Base-by-base conservation (phyloP, 2,888 invertebrate genomes). In the Meteorus cinctellus region DNA sequence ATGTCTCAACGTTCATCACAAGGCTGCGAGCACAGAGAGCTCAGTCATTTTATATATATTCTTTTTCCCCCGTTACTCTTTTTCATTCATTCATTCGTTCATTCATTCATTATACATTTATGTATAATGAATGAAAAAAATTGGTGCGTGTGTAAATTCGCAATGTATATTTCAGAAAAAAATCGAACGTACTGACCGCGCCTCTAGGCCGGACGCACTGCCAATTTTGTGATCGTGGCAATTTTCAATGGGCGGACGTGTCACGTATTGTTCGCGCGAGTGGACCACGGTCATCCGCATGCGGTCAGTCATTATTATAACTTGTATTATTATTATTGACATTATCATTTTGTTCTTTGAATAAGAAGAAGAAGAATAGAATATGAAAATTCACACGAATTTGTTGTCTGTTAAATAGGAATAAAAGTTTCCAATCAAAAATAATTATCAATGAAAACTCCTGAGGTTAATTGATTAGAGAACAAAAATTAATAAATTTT, bases 211-310 rank as follows among this genome's bases (percentile, higher is more conserved):
- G 82, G 81, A 82, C 83, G 65, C 73, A 80, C 81, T 27, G 84
- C 82, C 79, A 85, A 85, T 85, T 82, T 80, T 63, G 59, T 16
- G 75, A 85, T 85, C 81, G 55, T 48, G 81, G 83, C 80, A 84
- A 85, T 84, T 84, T 78, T 68, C 27, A 41, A 45, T 72, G 34
- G 71, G 48, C 55, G 78, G 81, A 78, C 77, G 77, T 69, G 72
- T 66, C 74, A 62, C 68, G 68, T 27, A 67, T 73, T 67, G 29
- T 80, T 55, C 55, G 55, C 55, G 55, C 19, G 19, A 55, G n/a
- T 55, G 55, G 55, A 55, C n/a, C 48, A 55, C 48, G 55, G 55
- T 69, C 69, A 69, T 48, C 31, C 48, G 24, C 41, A 14, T 27
- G 48, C 19, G 55, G 51, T 34, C 51, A 36, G 8, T 65, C 45